Evolutionary conservation across 2,888 invertebrate species (phyloP).

Genomic region (Iselma pallidipennis): DNA sequence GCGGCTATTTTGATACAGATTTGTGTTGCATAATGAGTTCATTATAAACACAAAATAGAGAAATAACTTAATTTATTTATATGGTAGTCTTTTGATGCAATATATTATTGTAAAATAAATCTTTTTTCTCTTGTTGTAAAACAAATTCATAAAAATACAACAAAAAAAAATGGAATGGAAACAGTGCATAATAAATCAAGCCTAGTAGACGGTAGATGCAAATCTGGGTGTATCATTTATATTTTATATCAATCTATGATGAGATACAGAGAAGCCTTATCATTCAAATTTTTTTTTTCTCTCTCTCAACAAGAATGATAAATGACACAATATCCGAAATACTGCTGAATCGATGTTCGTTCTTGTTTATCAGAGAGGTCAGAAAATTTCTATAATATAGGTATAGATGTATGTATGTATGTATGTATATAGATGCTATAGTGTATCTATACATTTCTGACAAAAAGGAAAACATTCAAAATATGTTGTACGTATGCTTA

Average conservation of each 20-base stretch:
- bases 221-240: slow-evolving; percentile 49
- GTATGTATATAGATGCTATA: background rate
- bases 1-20: too few relatives aligned
- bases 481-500: background rate
- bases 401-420: background rate
- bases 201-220: slow-evolving; percentile 44
- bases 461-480: background rate
- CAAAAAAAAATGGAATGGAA: slow-evolving; percentile 39
- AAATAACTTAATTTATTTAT: too few relatives aligned
- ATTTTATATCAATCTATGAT: slow-evolving; percentile 50
- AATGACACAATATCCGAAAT: slow-evolving; percentile 39
- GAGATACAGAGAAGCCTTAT: slow-evolving; percentile 46
- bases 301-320: slow-evolving; percentile 37
- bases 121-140: slow-evolving; percentile 1
- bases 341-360: slow-evolving; percentile 22
- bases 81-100: too few relatives aligned
- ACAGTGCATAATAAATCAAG: slow-evolving; percentile 47
- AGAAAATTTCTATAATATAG: background rate
- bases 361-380: slow-evolving; percentile 15
- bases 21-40: too few relatives aligned
- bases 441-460: background rate
- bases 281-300: slow-evolving; percentile 38
- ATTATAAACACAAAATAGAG: too few relatives aligned
- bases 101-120: slow-evolving; percentile 4
- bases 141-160: slow-evolving; percentile 14